phyloP scores from a whole-genome alignment of 2,113 vertebrate genomes.

The Phylloscopus trochilus region DNA sequence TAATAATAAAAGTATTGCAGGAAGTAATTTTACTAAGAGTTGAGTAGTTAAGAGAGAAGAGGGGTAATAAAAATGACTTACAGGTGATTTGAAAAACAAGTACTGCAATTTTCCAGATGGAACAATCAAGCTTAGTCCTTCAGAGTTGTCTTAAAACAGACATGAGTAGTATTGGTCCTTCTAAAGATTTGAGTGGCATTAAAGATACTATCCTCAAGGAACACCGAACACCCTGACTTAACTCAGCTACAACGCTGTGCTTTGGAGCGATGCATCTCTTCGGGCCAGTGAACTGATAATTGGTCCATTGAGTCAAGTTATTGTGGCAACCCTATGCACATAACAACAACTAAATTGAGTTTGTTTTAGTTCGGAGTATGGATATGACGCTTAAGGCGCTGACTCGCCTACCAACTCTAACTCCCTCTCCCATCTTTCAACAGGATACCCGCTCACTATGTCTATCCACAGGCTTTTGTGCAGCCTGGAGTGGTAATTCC shows the following conservation, averaged over 20 bases:
- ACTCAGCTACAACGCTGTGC: background rate
- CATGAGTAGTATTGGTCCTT: background rate
- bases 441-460: conserved; percentile 97
- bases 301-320: conserved; percentile 62
- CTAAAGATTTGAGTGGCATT: background rate
- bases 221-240: background rate
- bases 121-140: background rate
- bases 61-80: background rate
- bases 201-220: background rate
- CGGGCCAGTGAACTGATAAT: background rate
- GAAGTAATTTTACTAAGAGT: conserved; percentile 48
- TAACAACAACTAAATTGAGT: conserved; percentile 90
- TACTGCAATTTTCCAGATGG: background rate
- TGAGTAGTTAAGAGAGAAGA: background rate
- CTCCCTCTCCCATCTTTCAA: conserved; percentile 64
- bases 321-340: conserved; percentile 97
- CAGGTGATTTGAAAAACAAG: conserved; percentile 2
- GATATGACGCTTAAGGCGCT: background rate
- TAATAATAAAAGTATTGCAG: conserved; percentile 20
- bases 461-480: conserved; percentile 97
- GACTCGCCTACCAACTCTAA: conserved; percentile 19
- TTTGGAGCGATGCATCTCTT: background rate
- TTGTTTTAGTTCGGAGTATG: conserved; percentile 71
- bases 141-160: background rate
- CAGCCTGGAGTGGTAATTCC: conserved; percentile 97